Evolutionary conservation across 2,113 vertebrate species (phyloP), one percentile per base, ranked within the genome.

Genomic region (Acinonyx jubatus): DNA sequence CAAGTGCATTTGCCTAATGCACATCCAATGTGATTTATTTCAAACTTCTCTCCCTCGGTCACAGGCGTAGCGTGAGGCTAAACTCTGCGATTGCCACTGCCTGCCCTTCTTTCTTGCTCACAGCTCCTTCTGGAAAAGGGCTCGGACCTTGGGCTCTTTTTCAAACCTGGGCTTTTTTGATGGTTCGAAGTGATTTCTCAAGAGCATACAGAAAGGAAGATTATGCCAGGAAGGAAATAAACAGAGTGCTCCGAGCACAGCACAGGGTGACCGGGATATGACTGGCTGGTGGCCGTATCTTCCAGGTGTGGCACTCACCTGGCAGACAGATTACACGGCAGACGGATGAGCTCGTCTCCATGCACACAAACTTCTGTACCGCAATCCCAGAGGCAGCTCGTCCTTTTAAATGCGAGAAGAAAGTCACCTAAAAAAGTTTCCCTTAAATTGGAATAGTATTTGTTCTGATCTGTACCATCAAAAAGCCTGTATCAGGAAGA

Each of bases 51-150:
- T 57, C 18, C 55, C 14, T 50, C 19, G 61, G 74, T 45, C 79
- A 45, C 4, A 45, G 36, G 7, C 1, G 7, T 9, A 4, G 11
- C 4, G 1, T 1, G 4, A 94, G 50, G 73, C 29, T 13, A n/a
- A 68, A 63, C 15, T 57, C 15, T 48, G 36, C 4, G 23, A 80
- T 27, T 36, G 36, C 21, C 16, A 18, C 15, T 3, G 4, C 52
- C 55, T 36, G 79, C 79, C 21, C 29, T 45, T 81, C 61, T 31
- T 73, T 63, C 66, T 63, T 63, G 31, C 7, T 50, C 68, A 48
- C 68, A 10, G 16, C 23, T n/a, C 31, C 23, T 74, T 4, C 38
- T 21, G 69, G 91, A 63, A 84, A 92, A 84, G 33, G 27, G 80
- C 23, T 81, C 55, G 7, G 16, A 76, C 69, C 4, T 36, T 29